Base-by-base conservation (phyloP, 2,113 vertebrate genomes). In the Datnioides undecimradiatus region DNA sequence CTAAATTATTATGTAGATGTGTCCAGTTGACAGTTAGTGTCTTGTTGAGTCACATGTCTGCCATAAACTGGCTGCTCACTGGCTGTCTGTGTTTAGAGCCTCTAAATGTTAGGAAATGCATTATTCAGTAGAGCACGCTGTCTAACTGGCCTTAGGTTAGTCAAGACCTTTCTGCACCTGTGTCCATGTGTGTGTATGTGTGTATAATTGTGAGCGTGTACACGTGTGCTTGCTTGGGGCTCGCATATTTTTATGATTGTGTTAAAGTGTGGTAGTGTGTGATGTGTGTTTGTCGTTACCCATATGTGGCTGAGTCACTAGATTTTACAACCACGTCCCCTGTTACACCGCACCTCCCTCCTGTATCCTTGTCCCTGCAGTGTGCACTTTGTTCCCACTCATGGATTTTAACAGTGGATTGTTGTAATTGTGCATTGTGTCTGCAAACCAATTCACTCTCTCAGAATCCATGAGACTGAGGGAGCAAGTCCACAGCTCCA, bases 151-250 rank as follows among this genome's bases (percentile, higher is more conserved):
- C 89, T 82, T 25, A 76, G 90, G 88, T 90, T 75, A 85, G 88
- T 80, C 76, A 83, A 93, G 86, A 92, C 84, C 87, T 90, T 92
- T 90, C 73, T 86, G 86, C 84, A 84, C 85, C 88, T 87, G 79
- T 68, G 58, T 58, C 49, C 10, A 3, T 66, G 46, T 84, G 36
- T 80, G 59, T 79, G 64, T 64, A 51, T 62, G n/a, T 27, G 6
- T 43, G 14, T n/a, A n/a, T n/a, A n/a, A n/a, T n/a, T n/a, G n/a
- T n/a, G n/a, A n/a, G n/a, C n/a, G n/a, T n/a, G n/a, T n/a, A n/a
- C n/a, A n/a, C 3, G 7, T 82, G 41, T 46, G 33, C 34, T 48
- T 64, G 75, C 76, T 76, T 36, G 19, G 57, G 62, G 29, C 76
- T 73, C 59, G 77, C 48, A 51, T 80, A 68, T 77, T 73, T 87